phyloP scores from a whole-genome alignment of 2,113 vertebrate species.

The Henicopernis longicauda region DNA sequence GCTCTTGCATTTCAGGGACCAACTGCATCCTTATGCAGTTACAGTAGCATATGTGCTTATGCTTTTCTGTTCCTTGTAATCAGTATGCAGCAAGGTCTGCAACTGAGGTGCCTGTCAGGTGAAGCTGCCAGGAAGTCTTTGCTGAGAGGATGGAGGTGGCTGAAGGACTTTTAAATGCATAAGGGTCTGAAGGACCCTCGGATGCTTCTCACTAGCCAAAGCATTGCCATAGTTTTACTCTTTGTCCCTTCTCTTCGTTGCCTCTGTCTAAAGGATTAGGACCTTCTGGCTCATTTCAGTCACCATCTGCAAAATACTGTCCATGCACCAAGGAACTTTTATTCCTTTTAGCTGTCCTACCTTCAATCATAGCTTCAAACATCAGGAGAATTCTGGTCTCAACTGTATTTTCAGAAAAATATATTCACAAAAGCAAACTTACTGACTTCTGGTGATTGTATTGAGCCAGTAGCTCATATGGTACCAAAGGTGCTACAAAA shows the following conservation, averaged over 20 bases:
- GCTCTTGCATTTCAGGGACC: background rate
- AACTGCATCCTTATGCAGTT: background rate
- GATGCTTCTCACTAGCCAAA: background rate
- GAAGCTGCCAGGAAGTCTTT: background rate
- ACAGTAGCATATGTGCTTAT: background rate
- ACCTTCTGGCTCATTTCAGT: background rate
- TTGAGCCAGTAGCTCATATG: background rate
- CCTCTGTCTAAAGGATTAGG: background rate
- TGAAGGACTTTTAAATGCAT: background rate
- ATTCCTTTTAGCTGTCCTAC: background rate
- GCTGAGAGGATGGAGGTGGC: background rate
- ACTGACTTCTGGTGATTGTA: background rate
- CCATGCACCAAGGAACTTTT: background rate
- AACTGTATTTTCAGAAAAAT: background rate
- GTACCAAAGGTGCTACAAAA: background rate
- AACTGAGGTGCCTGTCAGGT: background rate
- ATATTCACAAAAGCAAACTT: background rate
- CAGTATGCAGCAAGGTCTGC: background rate
- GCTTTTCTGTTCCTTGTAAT: background rate
- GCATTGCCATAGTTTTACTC: accelerated
- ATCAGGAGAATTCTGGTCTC: background rate
- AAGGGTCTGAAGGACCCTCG: background rate
- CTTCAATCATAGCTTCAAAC: background rate
- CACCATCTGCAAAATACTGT: background rate
- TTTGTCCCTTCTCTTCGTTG: background rate